Evolutionary conservation across 2,113 vertebrate species (phyloP), one percentile per base, ranked within the genome.

Genomic region (Pampusana beccarii): DNA sequence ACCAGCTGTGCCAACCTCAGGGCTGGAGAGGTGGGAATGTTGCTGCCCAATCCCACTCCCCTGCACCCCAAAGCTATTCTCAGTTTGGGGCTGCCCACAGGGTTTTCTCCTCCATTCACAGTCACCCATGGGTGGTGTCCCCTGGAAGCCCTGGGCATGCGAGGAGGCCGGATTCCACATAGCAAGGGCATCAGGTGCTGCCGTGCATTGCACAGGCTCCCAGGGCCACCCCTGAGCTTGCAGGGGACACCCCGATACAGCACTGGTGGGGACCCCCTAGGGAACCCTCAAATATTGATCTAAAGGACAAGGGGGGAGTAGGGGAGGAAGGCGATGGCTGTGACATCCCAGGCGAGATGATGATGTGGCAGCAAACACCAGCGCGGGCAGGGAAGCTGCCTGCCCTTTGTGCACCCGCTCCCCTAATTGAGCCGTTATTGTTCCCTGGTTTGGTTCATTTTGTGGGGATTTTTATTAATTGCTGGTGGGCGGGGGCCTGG

Each of bases 11-110:
- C 74, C 7, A 13, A 19, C 9, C 53, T 57, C 31, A 14, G 31
- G 14, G 6, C 31, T 0, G 10, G 31, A 44, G 8, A 79, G 15
- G 5, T 17, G 48, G 31, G 25, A 56, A 51, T 8, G 23, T 40
- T 2, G 3, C 20, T 34, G 28, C 66, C 28, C 54, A 13, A 0
- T 18, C 57, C 44, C 0, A 0, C 19, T 25, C 7, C 36, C 19
- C 65, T 34, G 23, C 18, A 33, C 19, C 44, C 77, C 50, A 6
- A 38, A 80, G 42, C 38, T 8, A 0, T 34, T 57, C 40, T 48
- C 50, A 11, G 28, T 2, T 9, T 10, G 34, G 31, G 15, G 28
- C 15, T 48, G 58, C 40, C 56, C n/a, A 31, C 13, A 16, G 61
- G 11, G 14, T 12, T 34, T 50, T 21, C 38, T 16, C 14, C 62